phyloP scores from a whole-genome alignment of 2,888 invertebrate genomes.

The Phyllotreta cruciferae region DNA sequence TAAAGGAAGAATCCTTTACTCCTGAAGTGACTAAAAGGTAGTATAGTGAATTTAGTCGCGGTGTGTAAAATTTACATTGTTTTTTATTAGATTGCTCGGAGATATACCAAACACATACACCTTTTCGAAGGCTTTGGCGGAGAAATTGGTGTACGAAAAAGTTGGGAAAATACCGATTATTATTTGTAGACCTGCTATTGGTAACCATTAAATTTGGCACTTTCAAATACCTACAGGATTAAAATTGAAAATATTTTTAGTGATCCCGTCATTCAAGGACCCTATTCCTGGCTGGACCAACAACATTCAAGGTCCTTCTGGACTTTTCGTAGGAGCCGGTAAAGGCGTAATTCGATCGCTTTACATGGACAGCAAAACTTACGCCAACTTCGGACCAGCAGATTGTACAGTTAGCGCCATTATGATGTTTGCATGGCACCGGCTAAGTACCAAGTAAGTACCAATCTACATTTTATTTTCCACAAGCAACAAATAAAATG shows the following conservation, averaged over 20 bases:
- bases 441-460: conserved; percentile 41
- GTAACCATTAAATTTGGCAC: conserved; percentile 52
- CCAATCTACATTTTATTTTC: neutral
- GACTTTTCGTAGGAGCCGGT: conserved; percentile 79
- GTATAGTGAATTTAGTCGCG: neutral
- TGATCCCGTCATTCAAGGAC: conserved; percentile 78
- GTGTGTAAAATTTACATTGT: too few species aligned
- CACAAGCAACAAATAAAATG: neutral
- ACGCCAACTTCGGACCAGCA: conserved; percentile 77
- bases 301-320: conserved; percentile 89
- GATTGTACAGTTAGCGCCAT: conserved; percentile 81
- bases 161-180: conserved; percentile 78
- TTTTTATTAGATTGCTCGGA: conserved; percentile 66
- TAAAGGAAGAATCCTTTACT: conserved; percentile 43
- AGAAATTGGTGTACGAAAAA: conserved; percentile 80
- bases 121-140: conserved; percentile 90
- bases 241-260: conserved; percentile 58
- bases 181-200: conserved; percentile 86
- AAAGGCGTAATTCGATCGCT: conserved; percentile 87
- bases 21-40: conserved; percentile 44
- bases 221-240: neutral
- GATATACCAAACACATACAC: conserved; percentile 91
- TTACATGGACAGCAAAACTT: conserved; percentile 71
- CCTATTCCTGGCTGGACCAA: conserved; percentile 90
- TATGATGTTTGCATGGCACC: conserved; percentile 75